Base-by-base conservation (phyloP, 2,888 invertebrate species). In the Eristalinus sepulchralis region DNA sequence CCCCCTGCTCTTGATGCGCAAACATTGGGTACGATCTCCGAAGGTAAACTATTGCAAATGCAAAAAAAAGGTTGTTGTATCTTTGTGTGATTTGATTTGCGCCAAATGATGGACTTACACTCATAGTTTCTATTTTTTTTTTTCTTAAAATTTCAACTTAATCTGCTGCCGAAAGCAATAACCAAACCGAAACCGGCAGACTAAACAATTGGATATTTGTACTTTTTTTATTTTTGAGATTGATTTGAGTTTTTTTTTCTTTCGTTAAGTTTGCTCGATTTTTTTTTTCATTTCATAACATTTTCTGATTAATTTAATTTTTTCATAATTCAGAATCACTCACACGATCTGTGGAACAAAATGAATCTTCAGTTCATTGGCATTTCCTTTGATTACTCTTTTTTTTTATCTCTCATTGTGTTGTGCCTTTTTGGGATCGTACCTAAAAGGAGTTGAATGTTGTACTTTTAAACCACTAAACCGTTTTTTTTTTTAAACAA, bases 401-500 rank as follows among this genome's bases (percentile, higher is more conserved):
- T 39, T 20, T 71, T 33, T 36, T 66, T 57, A 22, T 57, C 24
- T 57, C 57, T 59, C 55, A 76, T 73, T 83, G 78, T 89, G 89
- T 88, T 89, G 89, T 90, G 90, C 91, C 91, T 91, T 92, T 92
- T 91, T 92, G 88, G 92, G 92, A 92, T 92, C 92, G 92, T 92
- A 92, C 92, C 92, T 92, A 89, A 91, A 91, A 90, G 90, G 90
- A 90, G 62, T 83, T 79, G 79, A 63, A 66, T 83, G 83, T 79
- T 86, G 78, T 79, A 73, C 76, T 68, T 59, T 60, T 31, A 67
- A 80, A 71, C 22, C 81, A 85, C 76, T 81, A 85, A 81, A 85
- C 67, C 47, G 64, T 63, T 66, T 71, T 27, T n/a, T n/a, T n/a
- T n/a, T n/a, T n/a, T n/a, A 66, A 62, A 47, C 22, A 47, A 47